Conservation (phyloP, 1,140 invertebrate species). For the Chrysomallon squamiferum region DNA sequence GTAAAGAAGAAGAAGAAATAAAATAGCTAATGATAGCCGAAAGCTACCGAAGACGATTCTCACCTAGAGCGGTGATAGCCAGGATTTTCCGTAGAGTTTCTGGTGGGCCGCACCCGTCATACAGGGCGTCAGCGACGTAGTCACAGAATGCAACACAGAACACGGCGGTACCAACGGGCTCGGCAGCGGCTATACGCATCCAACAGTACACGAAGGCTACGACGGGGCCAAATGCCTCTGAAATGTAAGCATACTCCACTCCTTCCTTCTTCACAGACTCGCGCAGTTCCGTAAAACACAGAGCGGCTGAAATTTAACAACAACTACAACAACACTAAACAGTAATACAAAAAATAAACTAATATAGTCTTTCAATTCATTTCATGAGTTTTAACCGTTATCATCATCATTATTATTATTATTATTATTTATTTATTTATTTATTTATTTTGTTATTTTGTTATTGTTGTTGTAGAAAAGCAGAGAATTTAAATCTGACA, state of each 20-base stretch:
- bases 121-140: constrained; percentile 34
- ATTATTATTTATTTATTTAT: no score
- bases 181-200: constrained; percentile 39
- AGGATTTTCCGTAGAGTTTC: constrained; percentile 19
- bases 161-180: constrained; percentile 38
- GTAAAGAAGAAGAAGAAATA: no score
- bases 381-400: neutral
- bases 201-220: constrained; percentile 42
- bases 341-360: no score
- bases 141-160: constrained; percentile 36
- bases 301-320: constrained; percentile 22
- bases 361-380: no score
- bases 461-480: no score
- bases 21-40: no score
- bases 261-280: constrained; percentile 39
- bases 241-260: constrained; percentile 44
- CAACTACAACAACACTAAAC: no score
- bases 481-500: no score
- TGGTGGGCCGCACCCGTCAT: constrained; percentile 35
- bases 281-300: constrained; percentile 41
- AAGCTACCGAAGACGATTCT: neutral
- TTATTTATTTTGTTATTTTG: no score
- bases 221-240: constrained; percentile 40
- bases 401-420: no score
- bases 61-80: constrained; percentile 30